Conservation (phyloP, 2,113 vertebrate genomes). For the Meleagris gallopavo region DNA sequence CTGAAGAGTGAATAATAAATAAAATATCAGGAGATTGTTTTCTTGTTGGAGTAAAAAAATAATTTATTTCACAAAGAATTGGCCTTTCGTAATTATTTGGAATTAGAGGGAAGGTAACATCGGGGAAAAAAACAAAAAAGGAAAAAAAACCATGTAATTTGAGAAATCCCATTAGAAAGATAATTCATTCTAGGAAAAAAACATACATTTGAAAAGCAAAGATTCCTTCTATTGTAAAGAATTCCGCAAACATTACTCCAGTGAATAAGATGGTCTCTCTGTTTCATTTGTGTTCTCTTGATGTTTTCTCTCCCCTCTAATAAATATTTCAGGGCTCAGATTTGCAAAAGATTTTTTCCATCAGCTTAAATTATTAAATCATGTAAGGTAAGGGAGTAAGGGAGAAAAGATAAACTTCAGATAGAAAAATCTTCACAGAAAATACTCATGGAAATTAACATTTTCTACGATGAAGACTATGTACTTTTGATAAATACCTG, state of each 20-base stretch:
- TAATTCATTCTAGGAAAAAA: background rate
- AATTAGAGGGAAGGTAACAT: background rate
- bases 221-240: background rate
- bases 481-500: slow-evolving; percentile 2
- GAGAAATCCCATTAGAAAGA: background rate
- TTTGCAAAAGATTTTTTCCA: background rate
- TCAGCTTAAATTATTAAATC: background rate
- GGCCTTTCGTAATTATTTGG: accelerated
- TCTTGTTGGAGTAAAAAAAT: background rate
- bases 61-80: background rate
- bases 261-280: background rate
- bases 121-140: background rate
- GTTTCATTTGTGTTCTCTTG: background rate
- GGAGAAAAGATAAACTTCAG: background rate
- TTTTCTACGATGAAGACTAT: background rate
- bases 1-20: background rate
- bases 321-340: slow-evolving; percentile 31
- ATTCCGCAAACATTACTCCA: background rate
- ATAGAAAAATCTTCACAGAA: background rate
- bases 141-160: accelerated
- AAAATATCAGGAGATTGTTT: background rate
- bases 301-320: background rate
- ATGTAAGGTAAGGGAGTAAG: background rate
- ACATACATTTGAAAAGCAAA: background rate
- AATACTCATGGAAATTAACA: background rate